phyloP scores from a whole-genome alignment of 2,888 invertebrate species.

The Resseliella maxima region DNA sequence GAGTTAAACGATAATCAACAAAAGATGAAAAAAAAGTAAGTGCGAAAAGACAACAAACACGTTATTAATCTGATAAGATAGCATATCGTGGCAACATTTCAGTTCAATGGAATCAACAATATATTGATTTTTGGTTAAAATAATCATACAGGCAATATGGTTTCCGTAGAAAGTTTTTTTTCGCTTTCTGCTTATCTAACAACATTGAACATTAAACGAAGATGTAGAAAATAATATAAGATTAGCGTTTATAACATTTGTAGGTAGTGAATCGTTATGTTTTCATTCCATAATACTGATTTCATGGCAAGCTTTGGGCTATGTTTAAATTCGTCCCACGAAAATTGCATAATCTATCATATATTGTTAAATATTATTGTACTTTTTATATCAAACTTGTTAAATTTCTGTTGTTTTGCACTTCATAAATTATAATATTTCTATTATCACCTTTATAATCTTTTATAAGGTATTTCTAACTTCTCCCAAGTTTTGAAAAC shows the following conservation, averaged over 20 bases:
- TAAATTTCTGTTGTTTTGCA: background rate
- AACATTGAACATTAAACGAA: background rate
- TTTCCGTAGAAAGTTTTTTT: no score
- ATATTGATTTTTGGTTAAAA: background rate
- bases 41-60: background rate
- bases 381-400: background rate
- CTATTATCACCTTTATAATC: background rate
- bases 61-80: slow-evolving; percentile 32
- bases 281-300: background rate
- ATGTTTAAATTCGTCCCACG: slow-evolving; percentile 24
- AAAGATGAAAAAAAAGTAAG: background rate
- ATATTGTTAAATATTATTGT: background rate
- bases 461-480: background rate
- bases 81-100: background rate
- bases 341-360: background rate
- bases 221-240: no score
- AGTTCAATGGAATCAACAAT: background rate
- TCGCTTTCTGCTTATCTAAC: background rate
- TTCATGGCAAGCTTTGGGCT: background rate
- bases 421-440: slow-evolving; percentile 7
- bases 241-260: background rate
- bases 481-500: no score
- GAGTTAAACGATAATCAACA: background rate
- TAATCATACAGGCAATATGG: background rate
- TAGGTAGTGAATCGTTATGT: background rate